Base-by-base conservation (phyloP, 2,797 vertebrate genomes). In the Danionella dracula region DNA sequence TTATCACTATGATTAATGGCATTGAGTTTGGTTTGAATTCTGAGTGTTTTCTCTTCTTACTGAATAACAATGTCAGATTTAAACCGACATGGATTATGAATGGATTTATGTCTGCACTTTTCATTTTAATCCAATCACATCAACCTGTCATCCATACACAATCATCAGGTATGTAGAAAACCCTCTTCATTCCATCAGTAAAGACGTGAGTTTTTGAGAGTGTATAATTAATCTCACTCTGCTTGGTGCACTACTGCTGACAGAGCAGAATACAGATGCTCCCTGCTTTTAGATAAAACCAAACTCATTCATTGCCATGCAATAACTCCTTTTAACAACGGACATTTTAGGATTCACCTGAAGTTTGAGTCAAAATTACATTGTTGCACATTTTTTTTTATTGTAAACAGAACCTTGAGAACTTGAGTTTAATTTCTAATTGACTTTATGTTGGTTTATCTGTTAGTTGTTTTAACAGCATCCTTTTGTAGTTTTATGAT, bases 191-290 rank as follows among this genome's bases (percentile, higher is more conserved):
- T 3, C 23, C n/a, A n/a, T n/a, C n/a, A n/a, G n/a, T n/a, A 27
- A 6, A 27, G 3, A 50, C 58, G 9, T 8, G 17, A 11, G 19
- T 35, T 13, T 31, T 34, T 16, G 19, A 35, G 23, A 45, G 21
- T 31, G 29, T 66, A 51, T 63, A 58, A 70, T 67, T 74, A 57
- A 49, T 63, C 29, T 73, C 38, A 51, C 44, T 62, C n/a, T n/a
- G 66, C 45, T 63, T 50, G 53, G 46, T n/a, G n/a, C n/a, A n/a
- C n/a, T n/a, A n/a, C 27, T 64, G 41, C 38, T 27, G 31, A 51
- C 46, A 50, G 11, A n/a, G 42, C 46, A 20, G 48, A 64, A 41
- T 4, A 2, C 38, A 42, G 32, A 42, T 10, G 11, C 35, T 57
- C 23, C 57, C 31, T 7, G 42, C 46, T 41, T 34, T 21, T 50